These are phyloP conservation scores for Corythornis madagascariensis DNA, from an alignment of 2,113 vertebrate species.

Conservation along the genomic window DNA sequence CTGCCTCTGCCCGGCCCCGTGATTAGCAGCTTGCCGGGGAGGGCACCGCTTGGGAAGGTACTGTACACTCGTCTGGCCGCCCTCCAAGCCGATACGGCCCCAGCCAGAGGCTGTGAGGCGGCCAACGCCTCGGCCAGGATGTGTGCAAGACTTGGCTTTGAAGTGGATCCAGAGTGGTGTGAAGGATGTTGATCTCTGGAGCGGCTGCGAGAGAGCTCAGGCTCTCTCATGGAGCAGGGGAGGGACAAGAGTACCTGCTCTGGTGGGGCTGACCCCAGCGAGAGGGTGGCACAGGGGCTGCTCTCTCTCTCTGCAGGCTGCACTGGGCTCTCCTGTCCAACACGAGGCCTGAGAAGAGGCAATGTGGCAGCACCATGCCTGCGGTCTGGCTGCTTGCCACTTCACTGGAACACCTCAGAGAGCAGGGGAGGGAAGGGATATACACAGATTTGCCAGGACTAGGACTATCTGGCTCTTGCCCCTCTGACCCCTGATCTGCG, in stretches of 20 bases:
- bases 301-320: background rate
- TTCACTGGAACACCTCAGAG: background rate
- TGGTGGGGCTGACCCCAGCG: background rate
- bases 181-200: slow-evolving; percentile 19
- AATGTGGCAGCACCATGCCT: background rate
- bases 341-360: rapidly evolving
- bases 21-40: background rate
- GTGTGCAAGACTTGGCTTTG: slow-evolving; percentile 21
- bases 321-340: background rate
- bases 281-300: background rate
- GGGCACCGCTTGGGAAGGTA: background rate
- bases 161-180: background rate
- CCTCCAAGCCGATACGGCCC: background rate
- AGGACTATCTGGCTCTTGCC: background rate
- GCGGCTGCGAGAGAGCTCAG: background rate
- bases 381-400: background rate
- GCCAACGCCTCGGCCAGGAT: slow-evolving; percentile 47
- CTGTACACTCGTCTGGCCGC: background rate
- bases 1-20: background rate
- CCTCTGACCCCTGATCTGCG: background rate
- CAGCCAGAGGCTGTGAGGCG: slow-evolving; percentile 29
- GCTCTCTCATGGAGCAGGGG: background rate
- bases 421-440: background rate
- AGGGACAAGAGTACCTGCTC: background rate
- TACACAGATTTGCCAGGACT: background rate